A percentile compares a stretch with the other conserved stretches of the same genome.
Evolutionary conservation across 2,888 invertebrate species (phyloP).

Genomic region (Spicauda simplicius): DNA sequence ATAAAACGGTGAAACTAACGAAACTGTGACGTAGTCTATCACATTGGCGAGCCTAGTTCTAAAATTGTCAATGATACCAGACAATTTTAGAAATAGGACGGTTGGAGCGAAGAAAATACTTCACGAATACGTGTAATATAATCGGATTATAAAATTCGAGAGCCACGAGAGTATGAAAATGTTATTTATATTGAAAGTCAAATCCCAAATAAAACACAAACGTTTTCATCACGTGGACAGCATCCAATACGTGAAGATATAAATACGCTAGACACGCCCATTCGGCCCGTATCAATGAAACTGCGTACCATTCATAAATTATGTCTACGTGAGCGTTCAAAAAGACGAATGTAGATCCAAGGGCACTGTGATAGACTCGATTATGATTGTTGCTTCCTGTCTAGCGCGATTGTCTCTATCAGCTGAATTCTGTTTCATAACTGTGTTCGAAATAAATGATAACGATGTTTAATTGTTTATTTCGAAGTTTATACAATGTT

Average conservation of each 20-base stretch:
- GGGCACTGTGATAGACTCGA: conserved; percentile 45
- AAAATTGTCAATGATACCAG: conserved; percentile 27
- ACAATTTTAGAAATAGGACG: conserved; percentile 21
- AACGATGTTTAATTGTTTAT: conserved; percentile 4
- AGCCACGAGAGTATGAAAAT: conserved; percentile 13
- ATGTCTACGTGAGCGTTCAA: conserved; percentile 55
- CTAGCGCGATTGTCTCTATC: conserved; percentile 28
- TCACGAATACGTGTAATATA: conserved; percentile 7
- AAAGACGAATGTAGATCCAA: conserved; percentile 57
- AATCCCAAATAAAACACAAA: conserved; percentile 41
- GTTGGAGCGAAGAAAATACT: conserved; percentile 8
- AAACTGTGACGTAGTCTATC: conserved; percentile 13
- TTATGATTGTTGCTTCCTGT: conserved; percentile 32
- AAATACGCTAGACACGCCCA: conserved; percentile 61
- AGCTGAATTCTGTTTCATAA: conserved; percentile 21
- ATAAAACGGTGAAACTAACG: neutral
- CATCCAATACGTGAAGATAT: conserved; percentile 48
- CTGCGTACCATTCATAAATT: conserved; percentile 70
- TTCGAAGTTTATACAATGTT: neutral
- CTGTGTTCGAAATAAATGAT: conserved; percentile 9
- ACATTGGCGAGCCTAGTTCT: conserved; percentile 16
- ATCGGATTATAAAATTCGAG: conserved; percentile 7
- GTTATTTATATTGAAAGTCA: conserved; percentile 48
- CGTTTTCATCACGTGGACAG: conserved; percentile 44
- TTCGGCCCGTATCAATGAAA: conserved; percentile 59